Percentiles rank a stretch among this genome's conserved stretches.
Evolutionary conservation across 2,888 invertebrate genomes (phyloP).

Genomic region (Machimus rusticus): DNA sequence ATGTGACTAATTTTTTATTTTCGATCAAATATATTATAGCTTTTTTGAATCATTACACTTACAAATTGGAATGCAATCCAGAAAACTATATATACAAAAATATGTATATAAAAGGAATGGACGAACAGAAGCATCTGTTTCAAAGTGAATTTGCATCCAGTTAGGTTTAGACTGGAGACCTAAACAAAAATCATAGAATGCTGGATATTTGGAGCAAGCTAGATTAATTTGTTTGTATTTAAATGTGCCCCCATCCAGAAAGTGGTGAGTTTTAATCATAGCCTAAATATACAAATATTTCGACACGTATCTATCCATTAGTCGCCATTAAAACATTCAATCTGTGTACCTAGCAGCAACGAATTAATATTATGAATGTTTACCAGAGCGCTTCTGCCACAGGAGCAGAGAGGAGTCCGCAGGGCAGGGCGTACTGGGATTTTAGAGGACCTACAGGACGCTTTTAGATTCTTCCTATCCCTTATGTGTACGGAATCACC

Average conservation of each 20-base stretch:
- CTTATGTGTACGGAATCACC: conserved; percentile 36
- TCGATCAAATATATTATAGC: too few species aligned
- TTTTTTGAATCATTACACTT: too few species aligned
- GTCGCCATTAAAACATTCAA: conserved; percentile 44
- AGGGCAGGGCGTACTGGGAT: not conserved
- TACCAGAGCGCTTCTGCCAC: not conserved
- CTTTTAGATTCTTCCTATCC: not conserved
- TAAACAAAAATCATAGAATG: not conserved
- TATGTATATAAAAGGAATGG: too few species aligned
- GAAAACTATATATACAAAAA: too few species aligned
- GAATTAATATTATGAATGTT: conserved; percentile 42
- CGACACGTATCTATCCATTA: conserved; percentile 42
- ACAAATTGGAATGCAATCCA: too few species aligned
- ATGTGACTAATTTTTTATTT: too few species aligned
- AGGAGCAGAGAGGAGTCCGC: not conserved
- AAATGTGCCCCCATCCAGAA: not conserved
- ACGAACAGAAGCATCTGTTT: too few species aligned
- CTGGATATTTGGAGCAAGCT: not conserved
- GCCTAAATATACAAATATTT: not conserved
- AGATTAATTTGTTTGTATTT: not conserved
- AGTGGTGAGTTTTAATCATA: conserved; percentile 7
- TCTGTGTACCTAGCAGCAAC: conserved; percentile 30
- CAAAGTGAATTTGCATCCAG: too few species aligned
- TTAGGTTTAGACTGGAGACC: not conserved
- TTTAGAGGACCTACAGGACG: not conserved